Percentiles rank a stretch among this genome's conserved stretches.
Conservation (phyloP, 2,888 invertebrate genomes). For the Cyrtodaria siliqua region DNA sequence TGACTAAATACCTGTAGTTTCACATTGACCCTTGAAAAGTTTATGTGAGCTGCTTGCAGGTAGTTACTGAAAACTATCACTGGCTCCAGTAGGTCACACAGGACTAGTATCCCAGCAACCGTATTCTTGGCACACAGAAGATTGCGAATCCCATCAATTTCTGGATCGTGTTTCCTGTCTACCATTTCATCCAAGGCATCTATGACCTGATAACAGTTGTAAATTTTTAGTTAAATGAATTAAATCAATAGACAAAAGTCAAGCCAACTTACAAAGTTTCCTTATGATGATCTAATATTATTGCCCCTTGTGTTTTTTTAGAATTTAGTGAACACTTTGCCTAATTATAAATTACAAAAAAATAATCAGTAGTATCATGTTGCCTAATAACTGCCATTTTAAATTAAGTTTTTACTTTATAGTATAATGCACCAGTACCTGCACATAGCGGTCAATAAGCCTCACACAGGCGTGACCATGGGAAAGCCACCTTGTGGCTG, state of each 20-base stretch:
- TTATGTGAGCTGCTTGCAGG: constrained; percentile 1
- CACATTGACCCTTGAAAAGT: no score
- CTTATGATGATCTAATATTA: no score
- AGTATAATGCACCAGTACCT: no score
- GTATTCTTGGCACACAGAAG: constrained; percentile 19
- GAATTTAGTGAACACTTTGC: constrained; percentile 1
- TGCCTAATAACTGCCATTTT: no score
- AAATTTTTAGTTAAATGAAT: no score
- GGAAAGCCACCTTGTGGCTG: constrained; percentile 29
- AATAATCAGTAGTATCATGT: neutral
- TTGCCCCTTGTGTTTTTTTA: no score
- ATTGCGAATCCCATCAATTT: constrained; percentile 10
- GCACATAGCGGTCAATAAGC: constrained; percentile 10
- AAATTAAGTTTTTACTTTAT: no score
- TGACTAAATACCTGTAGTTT: neutral
- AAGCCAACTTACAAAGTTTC: no score
- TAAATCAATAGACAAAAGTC: no score
- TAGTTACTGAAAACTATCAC: constrained; percentile 25
- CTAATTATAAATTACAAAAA: neutral
- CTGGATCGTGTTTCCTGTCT: constrained; percentile 10
- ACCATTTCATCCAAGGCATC: constrained; percentile 23
- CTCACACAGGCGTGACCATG: constrained; percentile 23
- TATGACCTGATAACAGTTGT: constrained; percentile 6
- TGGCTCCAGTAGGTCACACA: constrained; percentile 29
- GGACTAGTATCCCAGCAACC: constrained; percentile 15